These are phyloP conservation scores for Crossocerus cetratus DNA, from an alignment of 2,888 invertebrate species.

Conservation along the genomic window DNA sequence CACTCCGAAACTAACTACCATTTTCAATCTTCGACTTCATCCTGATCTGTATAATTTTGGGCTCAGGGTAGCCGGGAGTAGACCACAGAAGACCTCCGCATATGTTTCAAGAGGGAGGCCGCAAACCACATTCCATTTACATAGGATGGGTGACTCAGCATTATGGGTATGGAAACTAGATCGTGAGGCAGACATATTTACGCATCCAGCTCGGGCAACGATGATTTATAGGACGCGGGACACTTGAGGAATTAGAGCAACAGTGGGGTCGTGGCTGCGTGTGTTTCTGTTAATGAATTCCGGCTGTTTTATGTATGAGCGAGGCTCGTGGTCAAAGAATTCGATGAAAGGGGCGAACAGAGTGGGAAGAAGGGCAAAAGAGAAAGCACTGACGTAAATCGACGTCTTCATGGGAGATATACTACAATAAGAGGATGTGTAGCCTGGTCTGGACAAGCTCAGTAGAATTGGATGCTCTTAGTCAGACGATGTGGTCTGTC, in stretches of 20 bases:
- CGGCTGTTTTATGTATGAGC: background rate
- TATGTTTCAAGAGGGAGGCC: too few species aligned
- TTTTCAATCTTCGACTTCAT: too few species aligned
- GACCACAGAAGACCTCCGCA: too few species aligned
- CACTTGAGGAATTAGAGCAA: background rate
- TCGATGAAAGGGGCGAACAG: background rate
- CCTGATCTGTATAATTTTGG: too few species aligned
- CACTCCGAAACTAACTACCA: background rate
- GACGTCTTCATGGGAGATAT: background rate
- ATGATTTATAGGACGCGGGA: background rate
- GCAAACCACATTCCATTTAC: too few species aligned
- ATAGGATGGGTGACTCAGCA: background rate
- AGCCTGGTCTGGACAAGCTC: background rate
- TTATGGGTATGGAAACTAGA: constrained; percentile 2
- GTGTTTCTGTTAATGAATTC: background rate
- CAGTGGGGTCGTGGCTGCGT: background rate
- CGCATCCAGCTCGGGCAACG: background rate
- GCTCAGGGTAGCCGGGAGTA: too few species aligned
- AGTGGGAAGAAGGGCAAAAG: background rate
- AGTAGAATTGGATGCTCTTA: background rate
- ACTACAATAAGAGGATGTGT: background rate
- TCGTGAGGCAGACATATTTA: background rate
- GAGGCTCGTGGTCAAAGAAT: background rate
- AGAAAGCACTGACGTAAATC: background rate
- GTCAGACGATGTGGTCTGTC: background rate